Percentiles rank a stretch among this genome's conserved stretches.
phyloP scores from a whole-genome alignment of 1,140 invertebrate species.

The Zaprionus ornatus region DNA sequence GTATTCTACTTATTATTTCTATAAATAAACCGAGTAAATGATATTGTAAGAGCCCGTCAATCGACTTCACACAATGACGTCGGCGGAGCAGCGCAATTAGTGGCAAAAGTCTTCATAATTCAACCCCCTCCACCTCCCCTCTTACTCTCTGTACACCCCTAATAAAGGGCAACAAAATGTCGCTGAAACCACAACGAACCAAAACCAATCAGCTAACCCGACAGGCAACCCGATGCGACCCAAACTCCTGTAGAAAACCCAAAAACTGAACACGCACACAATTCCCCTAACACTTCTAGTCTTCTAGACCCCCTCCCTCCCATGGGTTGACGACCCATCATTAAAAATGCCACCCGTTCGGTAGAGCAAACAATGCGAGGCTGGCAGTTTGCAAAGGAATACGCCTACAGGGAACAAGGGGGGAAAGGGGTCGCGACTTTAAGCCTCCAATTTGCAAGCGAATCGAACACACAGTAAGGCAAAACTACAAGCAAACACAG shows the following conservation, averaged over 20 bases:
- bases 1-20: not conserved
- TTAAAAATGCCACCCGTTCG: slow-evolving; percentile 59
- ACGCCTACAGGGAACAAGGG: slow-evolving; percentile 25
- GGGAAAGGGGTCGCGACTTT: slow-evolving; percentile 30
- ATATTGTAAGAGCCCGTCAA: not conserved
- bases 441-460: slow-evolving; percentile 63
- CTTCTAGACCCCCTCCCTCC: not conserved
- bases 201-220: slow-evolving; percentile 6
- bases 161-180: slow-evolving; percentile 34
- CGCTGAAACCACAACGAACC: slow-evolving; percentile 1
- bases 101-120: slow-evolving; percentile 14
- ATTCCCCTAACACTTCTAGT: slow-evolving; percentile 44
- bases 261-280: slow-evolving; percentile 38
- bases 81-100: slow-evolving; percentile 49
- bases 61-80: not conserved
- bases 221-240: not conserved
- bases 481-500: slow-evolving; percentile 5
- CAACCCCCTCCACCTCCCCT: not conserved
- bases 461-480: slow-evolving; percentile 40
- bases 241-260: not conserved
- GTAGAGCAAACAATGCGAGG: slow-evolving; percentile 42
- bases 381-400: slow-evolving; percentile 53
- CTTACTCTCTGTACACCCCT: not conserved
- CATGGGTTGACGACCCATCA: slow-evolving; percentile 36
- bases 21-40: not conserved